Base-by-base conservation (phyloP, 2,888 invertebrate species). In the Amphipoea lucens region DNA sequence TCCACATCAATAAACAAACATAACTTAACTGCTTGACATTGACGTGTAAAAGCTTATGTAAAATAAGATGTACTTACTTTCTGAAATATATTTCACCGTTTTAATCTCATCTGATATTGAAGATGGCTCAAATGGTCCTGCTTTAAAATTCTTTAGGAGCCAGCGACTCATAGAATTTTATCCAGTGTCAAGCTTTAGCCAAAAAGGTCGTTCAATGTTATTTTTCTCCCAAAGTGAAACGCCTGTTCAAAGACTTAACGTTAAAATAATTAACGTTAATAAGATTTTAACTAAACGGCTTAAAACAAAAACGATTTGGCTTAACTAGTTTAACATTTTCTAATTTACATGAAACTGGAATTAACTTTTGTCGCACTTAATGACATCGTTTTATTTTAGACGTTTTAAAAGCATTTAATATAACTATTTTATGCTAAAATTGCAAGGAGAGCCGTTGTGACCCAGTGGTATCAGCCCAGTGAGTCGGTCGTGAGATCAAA, bases 291-390 rank as follows among this genome's bases (percentile, higher is more conserved):
- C 86, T 76, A 76, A 83, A 85, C 54, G 65, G 69, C 82, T 85
- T 86, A 82, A 81, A 85, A 81, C 77, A 81, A 85, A 83, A 83
- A 82, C 86, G 69, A 76, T 83, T 85, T 67, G 63, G 67, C 77
- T 76, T 82, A 83, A 85, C 73, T 83, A 85, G 82, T 74, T 85
- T 51, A 74, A 85, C 70, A 76, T 85, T 85, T 81, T 85, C 82
- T 81, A 76, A 83, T 83, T 83, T 85, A 82, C 82, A 85, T 81
- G 70, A 74, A 83, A 82, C 57, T 74, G 40, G 57, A 70, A 81
- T 76, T 81, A 74, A 71, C 76, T 72, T 85, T 83, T 72, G 71
- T 73, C 62, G 36, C 79, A 79, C 67, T 40, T 42, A 76, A 76
- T 69, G 81, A 62, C 69, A 85, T 68, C 51, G 60, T 36, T 51